Evolutionary conservation across 2,888 invertebrate species (phyloP).

Genomic region (Thymelicus acteon): DNA sequence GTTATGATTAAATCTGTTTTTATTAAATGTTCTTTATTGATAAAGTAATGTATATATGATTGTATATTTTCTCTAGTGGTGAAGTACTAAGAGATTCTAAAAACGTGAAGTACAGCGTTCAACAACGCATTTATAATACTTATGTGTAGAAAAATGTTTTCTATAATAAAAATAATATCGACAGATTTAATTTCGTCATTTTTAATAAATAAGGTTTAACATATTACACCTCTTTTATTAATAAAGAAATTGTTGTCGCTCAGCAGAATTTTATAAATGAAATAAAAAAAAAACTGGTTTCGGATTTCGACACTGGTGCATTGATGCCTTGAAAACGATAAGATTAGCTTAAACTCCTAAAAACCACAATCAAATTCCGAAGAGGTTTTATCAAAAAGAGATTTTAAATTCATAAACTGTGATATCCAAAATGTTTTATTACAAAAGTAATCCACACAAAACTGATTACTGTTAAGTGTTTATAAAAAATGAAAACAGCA

Average conservation of each 20-base stretch:
- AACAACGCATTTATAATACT: conserved; percentile 63
- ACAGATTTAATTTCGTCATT: conserved; percentile 68
- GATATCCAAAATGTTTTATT: no score
- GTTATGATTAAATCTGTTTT: conserved; percentile 35
- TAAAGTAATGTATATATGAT: conserved; percentile 46
- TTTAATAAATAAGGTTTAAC: conserved; percentile 67
- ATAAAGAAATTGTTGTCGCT: background rate
- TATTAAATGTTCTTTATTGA: conserved; percentile 40
- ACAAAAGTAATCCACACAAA: no score
- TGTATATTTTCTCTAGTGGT: conserved; percentile 41
- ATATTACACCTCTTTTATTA: conserved; percentile 47
- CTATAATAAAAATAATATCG: conserved; percentile 65
- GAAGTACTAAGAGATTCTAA: conserved; percentile 44
- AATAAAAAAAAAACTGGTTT: no score
- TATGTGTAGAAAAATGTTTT: conserved; percentile 63
- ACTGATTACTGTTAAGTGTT: background rate
- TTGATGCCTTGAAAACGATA: no score
- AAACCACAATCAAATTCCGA: no score
- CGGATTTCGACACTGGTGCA: no score
- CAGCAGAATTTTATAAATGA: background rate
- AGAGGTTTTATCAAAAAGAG: no score
- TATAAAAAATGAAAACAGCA: background rate
- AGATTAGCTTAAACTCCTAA: no score
- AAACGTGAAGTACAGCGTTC: conserved; percentile 60
- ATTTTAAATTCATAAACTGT: no score